Evolutionary conservation across 2,113 vertebrate species (phyloP).

Genomic region (Callospermophilus lateralis): DNA sequence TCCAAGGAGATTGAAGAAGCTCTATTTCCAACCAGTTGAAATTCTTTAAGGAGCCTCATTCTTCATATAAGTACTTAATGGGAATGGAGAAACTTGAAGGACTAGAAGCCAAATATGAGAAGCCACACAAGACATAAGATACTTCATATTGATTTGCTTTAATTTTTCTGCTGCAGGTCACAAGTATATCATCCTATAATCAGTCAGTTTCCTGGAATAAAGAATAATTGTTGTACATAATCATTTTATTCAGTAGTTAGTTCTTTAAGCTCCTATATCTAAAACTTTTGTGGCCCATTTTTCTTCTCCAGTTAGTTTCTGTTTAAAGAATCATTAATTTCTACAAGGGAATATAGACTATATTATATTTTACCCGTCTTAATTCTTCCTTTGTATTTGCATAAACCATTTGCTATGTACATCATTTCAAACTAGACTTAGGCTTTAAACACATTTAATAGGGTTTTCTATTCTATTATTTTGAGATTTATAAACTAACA

Average conservation of each 20-base stretch:
- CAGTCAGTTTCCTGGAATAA: constrained; percentile 5
- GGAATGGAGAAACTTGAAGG: neutral
- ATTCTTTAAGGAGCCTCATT: neutral
- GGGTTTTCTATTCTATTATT: neutral
- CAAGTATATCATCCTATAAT: constrained; percentile 1
- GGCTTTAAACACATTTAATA: neutral
- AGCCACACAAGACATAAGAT: neutral
- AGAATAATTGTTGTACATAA: constrained; percentile 7
- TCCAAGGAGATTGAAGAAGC: neutral
- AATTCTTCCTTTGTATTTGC: neutral
- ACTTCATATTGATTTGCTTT: constrained; percentile 4
- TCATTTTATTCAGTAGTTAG: neutral
- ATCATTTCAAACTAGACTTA: neutral
- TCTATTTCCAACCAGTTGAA: neutral
- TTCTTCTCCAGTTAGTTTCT: neutral
- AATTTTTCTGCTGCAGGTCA: neutral
- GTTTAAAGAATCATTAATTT: constrained; percentile 37
- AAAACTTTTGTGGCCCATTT: neutral
- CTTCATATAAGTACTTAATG: neutral
- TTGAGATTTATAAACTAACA: neutral
- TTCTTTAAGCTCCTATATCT: neutral
- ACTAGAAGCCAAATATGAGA: neutral
- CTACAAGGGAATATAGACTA: neutral
- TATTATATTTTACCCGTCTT: neutral
- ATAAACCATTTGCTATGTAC: neutral